A percentile compares a stretch with the other conserved stretches of the same genome.
These are phyloP conservation scores for Pteruthius melanotis DNA, from an alignment of 2,113 vertebrate species.

Conservation along the genomic window DNA sequence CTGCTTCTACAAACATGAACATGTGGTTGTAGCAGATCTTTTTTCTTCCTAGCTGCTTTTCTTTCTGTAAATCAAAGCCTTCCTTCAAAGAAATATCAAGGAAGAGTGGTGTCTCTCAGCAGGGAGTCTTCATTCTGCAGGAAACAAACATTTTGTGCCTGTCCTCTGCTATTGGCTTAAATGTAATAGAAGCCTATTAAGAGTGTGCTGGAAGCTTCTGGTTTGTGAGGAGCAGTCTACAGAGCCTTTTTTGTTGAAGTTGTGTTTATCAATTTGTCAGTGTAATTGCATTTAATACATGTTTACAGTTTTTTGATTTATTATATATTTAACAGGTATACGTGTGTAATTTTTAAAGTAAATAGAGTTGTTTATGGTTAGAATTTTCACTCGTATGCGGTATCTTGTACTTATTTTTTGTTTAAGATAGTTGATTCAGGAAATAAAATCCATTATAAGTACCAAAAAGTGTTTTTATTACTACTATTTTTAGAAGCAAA, in stretches of 20 bases:
- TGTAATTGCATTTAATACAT: background rate
- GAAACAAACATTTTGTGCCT: slow-evolving; percentile 34
- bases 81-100: slow-evolving; percentile 5
- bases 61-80: slow-evolving; percentile 21
- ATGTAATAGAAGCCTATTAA: background rate
- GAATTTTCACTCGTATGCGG: background rate
- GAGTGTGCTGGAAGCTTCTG: background rate
- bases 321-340: background rate
- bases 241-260: background rate
- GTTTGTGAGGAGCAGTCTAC: background rate
- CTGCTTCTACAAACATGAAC: background rate
- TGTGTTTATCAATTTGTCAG: background rate
- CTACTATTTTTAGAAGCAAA: background rate
- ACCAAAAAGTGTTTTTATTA: background rate
- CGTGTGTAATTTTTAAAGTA: background rate
- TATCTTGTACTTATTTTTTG: background rate
- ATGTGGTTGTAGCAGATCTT: background rate
- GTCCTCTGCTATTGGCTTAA: background rate
- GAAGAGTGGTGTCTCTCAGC: slow-evolving; percentile 4
- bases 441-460: background rate
- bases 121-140: slow-evolving; percentile 14
- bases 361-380: background rate
- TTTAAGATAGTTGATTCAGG: background rate
- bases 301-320: background rate
- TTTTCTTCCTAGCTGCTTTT: background rate